Conservation (phyloP, 2,113 vertebrate species). For the Catharus bicknelli region DNA sequence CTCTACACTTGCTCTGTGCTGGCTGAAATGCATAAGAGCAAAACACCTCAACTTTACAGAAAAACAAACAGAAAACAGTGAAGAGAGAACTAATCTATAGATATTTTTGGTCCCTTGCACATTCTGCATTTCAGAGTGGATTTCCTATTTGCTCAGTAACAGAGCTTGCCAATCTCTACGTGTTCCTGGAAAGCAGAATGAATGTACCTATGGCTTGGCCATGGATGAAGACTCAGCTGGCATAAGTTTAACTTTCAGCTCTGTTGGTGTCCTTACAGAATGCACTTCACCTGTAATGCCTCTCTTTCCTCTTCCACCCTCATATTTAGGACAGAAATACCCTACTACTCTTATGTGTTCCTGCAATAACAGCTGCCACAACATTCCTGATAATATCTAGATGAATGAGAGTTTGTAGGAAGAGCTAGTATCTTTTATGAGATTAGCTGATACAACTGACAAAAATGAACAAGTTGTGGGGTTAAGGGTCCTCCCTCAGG, state of each 20-base stretch:
- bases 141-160: background rate
- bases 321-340: background rate
- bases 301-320: background rate
- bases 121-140: background rate
- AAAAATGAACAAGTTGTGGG: conserved; percentile 31
- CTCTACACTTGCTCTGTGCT: background rate
- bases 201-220: background rate
- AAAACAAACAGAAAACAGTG: background rate
- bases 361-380: background rate
- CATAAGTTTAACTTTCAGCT: background rate
- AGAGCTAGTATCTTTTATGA: conserved; percentile 28
- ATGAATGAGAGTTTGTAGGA: background rate
- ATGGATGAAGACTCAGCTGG: background rate
- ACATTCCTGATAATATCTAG: background rate
- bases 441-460: background rate
- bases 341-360: background rate
- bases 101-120: background rate
- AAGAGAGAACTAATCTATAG: background rate
- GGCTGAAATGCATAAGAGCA: background rate
- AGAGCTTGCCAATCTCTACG: background rate
- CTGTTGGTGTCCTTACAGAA: background rate
- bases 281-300: background rate
- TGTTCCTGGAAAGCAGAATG: conserved; percentile 9
- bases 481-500: conserved; percentile 46
- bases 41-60: background rate